phyloP scores from a whole-genome alignment of 2,113 vertebrate genomes.

The Trochalopteron elliotii region DNA sequence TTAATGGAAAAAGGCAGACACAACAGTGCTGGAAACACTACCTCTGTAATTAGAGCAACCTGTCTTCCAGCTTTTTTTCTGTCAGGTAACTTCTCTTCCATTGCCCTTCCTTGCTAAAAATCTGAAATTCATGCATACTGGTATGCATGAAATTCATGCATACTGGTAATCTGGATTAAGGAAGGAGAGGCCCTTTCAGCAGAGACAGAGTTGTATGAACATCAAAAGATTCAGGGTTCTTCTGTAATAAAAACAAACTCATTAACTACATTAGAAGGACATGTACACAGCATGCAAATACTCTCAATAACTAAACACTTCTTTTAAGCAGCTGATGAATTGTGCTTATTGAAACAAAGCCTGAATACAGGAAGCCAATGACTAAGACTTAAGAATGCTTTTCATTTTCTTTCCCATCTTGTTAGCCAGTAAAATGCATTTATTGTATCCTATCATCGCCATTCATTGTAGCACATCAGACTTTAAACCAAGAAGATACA shows the following conservation, averaged over 20 bases:
- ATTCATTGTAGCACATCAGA: not conserved
- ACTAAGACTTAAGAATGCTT: slow-evolving; percentile 5
- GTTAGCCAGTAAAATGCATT: slow-evolving; percentile 11
- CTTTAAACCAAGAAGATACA: not conserved
- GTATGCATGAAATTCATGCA: not conserved
- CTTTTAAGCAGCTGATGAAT: slow-evolving; percentile 28
- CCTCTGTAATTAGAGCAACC: not conserved
- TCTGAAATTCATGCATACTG: not conserved
- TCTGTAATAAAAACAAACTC: slow-evolving; percentile 21
- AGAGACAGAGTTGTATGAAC: not conserved
- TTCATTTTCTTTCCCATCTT: slow-evolving; percentile 12
- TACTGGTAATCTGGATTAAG: not conserved
- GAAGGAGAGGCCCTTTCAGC: not conserved
- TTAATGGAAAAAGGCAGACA: not conserved
- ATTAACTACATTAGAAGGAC: not conserved
- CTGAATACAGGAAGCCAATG: not conserved
- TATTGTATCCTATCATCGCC: not conserved
- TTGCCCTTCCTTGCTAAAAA: not conserved
- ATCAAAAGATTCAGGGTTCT: not conserved
- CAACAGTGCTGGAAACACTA: not conserved
- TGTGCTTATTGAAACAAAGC: slow-evolving; percentile 6
- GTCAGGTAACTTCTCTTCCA: not conserved
- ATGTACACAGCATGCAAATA: not conserved
- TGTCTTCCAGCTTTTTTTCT: not conserved
- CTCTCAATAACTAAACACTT: slow-evolving; percentile 35